These are phyloP conservation scores for Theonella swinhoei DNA, from an alignment of 37 sponge, comb jelly and placozoan genomes.

Conservation along the genomic window DNA sequence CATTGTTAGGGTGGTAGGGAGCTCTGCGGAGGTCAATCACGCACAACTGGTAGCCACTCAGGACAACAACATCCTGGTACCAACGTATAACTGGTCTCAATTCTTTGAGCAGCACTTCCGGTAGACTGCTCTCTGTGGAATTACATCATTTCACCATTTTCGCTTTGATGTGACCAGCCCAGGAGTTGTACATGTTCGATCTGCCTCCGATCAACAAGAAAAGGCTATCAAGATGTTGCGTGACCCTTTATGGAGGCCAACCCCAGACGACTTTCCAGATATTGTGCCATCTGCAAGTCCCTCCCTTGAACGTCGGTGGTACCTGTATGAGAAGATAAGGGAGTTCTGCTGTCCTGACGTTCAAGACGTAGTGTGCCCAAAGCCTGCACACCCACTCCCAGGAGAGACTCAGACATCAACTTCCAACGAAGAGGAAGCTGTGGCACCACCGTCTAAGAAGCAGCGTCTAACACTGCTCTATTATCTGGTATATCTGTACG, in stretches of 20 bases:
- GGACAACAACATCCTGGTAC: conserved; percentile 13
- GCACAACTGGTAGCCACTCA: conserved; percentile 39
- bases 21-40: conserved; percentile 32
- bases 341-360: too few relatives aligned
- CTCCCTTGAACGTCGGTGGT: too few relatives aligned
- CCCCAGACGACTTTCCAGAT: neutral
- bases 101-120: neutral
- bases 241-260: neutral
- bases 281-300: neutral
- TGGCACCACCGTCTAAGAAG: too few relatives aligned
- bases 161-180: neutral
- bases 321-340: neutral
- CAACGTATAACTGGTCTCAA: conserved; percentile 13
- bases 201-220: neutral
- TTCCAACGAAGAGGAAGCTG: too few relatives aligned
- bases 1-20: conserved; percentile 14
- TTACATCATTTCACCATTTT: conserved; percentile 1
- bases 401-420: too few relatives aligned
- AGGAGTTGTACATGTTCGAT: conserved; percentile 2
- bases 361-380: neutral
- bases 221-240: neutral
- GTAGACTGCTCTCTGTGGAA: conserved; percentile 7
- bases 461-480: too few relatives aligned
- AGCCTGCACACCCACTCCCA: too few relatives aligned
- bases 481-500: too few relatives aligned